A percentile compares a stretch with the other conserved stretches of the same genome.
phyloP scores from a whole-genome alignment of 2,888 invertebrate species.

The Polyommatus icarus region DNA sequence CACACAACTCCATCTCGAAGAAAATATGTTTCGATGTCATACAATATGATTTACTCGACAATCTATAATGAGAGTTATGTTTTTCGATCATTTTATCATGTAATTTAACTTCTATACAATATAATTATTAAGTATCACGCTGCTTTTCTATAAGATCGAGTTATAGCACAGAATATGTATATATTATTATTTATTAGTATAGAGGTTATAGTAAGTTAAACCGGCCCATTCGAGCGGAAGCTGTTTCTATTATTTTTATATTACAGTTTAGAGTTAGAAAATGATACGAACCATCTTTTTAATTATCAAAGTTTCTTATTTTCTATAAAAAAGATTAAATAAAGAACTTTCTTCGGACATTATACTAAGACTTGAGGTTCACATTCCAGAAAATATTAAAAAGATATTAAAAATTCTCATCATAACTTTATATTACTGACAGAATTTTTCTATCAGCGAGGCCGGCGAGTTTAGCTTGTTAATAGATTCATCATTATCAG shows the following conservation, averaged over 20 bases:
- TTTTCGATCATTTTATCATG: not conserved
- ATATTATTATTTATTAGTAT: no score
- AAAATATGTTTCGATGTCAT: not conserved
- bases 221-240: no score
- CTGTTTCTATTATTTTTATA: no score
- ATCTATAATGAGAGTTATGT: not conserved
- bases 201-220: no score
- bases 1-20: not conserved
- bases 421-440: not conserved
- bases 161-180: no score
- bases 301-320: no score
- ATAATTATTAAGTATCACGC: no score
- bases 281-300: no score
- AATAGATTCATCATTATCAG: not conserved
- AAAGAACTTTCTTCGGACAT: not conserved
- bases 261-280: no score
- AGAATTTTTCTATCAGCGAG: not conserved
- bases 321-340: no score
- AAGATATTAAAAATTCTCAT: slow-evolving; percentile 3
- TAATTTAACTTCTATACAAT: no score
- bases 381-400: not conserved
- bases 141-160: no score
- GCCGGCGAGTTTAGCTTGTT: not conserved
- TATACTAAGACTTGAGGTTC: not conserved
- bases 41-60: not conserved